Conservation (phyloP, 2,113 vertebrate genomes). For the Naja naja region DNA sequence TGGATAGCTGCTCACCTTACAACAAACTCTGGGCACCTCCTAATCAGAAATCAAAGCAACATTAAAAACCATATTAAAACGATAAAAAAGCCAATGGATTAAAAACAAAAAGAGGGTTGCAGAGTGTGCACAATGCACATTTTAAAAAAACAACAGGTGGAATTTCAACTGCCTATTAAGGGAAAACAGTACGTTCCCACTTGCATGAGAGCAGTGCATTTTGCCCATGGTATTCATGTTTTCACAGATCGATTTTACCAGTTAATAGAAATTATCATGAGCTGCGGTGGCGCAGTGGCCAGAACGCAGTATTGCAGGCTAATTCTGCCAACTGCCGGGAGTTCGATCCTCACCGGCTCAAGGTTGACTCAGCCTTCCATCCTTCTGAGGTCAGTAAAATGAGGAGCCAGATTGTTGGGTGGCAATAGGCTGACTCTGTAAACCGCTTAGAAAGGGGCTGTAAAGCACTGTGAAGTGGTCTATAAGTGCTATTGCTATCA, state of each 20-base stretch:
- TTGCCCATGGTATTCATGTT: conserved; percentile 20
- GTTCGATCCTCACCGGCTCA: too few relatives aligned
- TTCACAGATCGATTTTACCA: conserved; percentile 28
- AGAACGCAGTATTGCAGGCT: too few relatives aligned
- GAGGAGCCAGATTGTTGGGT: too few relatives aligned
- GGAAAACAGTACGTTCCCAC: not conserved
- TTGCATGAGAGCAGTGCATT: conserved; percentile 8
- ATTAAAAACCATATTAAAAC: not conserved
- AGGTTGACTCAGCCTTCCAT: too few relatives aligned
- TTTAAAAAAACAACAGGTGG: not conserved
- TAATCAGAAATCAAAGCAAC: not conserved
- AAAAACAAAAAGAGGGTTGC: not conserved
- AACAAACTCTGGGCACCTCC: not conserved
- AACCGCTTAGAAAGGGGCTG: too few relatives aligned
- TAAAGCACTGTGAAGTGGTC: too few relatives aligned
- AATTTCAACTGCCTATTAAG: not conserved
- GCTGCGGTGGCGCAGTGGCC: too few relatives aligned
- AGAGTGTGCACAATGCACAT: not conserved
- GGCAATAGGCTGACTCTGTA: too few relatives aligned
- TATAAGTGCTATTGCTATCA: too few relatives aligned
- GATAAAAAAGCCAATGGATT: not conserved
- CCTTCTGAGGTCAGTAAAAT: too few relatives aligned
- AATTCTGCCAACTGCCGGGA: too few relatives aligned
- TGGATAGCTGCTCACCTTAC: not conserved
- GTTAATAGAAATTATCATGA: not conserved